phyloP scores from a whole-genome alignment of 2,113 vertebrate genomes.

The Menura novaehollandiae region DNA sequence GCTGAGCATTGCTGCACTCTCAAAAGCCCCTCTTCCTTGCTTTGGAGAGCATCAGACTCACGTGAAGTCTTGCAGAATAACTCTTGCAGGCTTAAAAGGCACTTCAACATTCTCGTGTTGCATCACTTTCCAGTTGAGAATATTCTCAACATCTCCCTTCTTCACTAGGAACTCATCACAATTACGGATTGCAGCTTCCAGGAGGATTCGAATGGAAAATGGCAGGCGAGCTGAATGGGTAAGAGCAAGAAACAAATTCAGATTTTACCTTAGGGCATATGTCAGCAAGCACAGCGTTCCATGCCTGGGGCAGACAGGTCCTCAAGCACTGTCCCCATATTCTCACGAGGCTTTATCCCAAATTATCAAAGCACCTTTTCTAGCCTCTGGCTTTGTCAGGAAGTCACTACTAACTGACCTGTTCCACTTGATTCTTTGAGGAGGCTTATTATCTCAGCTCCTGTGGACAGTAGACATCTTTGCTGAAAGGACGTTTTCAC shows the following conservation, averaged over 20 bases:
- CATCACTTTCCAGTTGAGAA: slow-evolving; percentile 88
- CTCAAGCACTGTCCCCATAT: not conserved
- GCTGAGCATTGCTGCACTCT: not conserved
- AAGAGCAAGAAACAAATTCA: not conserved
- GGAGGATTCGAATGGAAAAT: slow-evolving; percentile 89
- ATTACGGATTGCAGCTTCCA: slow-evolving; percentile 92
- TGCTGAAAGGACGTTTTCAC: not conserved
- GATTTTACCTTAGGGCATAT: not conserved
- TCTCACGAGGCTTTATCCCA: not conserved
- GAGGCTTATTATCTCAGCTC: not conserved
- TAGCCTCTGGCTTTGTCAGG: not conserved
- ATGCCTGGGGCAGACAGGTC: not conserved
- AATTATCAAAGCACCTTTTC: not conserved
- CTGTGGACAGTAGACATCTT: not conserved
- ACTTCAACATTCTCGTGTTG: slow-evolving; percentile 90
- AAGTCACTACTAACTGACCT: not conserved
- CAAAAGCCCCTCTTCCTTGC: not conserved
- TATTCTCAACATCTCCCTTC: slow-evolving; percentile 87
- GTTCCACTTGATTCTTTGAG: not conserved
- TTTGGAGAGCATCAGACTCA: slow-evolving; percentile 66
- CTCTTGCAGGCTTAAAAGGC: slow-evolving; percentile 91
- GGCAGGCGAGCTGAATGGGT: slow-evolving; percentile 78
- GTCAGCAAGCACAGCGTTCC: not conserved
- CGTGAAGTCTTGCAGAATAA: slow-evolving; percentile 98
- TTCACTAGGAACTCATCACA: slow-evolving; percentile 95